These are phyloP conservation scores for Pelodytes ibericus DNA, from an alignment of 2,797 vertebrate species.

Conservation along the genomic window DNA sequence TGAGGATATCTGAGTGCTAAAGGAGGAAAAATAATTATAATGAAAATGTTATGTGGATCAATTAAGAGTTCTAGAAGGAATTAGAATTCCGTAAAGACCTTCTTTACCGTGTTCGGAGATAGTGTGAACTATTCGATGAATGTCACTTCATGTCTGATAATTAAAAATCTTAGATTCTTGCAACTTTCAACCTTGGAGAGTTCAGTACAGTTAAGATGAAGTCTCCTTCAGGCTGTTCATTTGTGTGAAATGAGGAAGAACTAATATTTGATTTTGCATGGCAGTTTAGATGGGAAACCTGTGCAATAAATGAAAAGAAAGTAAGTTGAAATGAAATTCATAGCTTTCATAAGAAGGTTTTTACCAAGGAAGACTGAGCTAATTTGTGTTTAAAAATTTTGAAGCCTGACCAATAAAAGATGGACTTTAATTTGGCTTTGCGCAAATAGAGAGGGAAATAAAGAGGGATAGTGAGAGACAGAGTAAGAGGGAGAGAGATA, in stretches of 20 bases:
- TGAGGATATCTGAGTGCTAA: background rate
- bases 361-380: background rate
- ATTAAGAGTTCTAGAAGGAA: background rate
- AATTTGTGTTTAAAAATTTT: background rate
- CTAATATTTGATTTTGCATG: conserved; percentile 46
- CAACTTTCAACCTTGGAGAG: conserved; percentile 37
- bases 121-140: background rate
- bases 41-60: background rate
- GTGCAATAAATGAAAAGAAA: conserved; percentile 38
- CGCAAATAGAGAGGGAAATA: too few relatives aligned
- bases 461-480: too few relatives aligned
- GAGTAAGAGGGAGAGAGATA: too few relatives aligned
- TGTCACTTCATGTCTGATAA: conserved; percentile 22
- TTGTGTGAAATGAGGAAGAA: conserved; percentile 52
- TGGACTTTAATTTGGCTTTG: too few relatives aligned
- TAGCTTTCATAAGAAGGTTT: conserved; percentile 24
- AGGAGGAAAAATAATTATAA: background rate
- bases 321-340: conserved; percentile 37
- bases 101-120: background rate
- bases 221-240: conserved; percentile 42
- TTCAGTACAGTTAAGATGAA: conserved; percentile 28
- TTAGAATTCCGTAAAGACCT: background rate
- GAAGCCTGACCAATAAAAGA: too few relatives aligned
- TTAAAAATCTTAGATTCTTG: conserved; percentile 30
- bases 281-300: conserved; percentile 44